Evolutionary conservation across 2,888 invertebrate species (phyloP), one percentile per base, ranked within the genome.

Genomic region (Xestia xanthographa): DNA sequence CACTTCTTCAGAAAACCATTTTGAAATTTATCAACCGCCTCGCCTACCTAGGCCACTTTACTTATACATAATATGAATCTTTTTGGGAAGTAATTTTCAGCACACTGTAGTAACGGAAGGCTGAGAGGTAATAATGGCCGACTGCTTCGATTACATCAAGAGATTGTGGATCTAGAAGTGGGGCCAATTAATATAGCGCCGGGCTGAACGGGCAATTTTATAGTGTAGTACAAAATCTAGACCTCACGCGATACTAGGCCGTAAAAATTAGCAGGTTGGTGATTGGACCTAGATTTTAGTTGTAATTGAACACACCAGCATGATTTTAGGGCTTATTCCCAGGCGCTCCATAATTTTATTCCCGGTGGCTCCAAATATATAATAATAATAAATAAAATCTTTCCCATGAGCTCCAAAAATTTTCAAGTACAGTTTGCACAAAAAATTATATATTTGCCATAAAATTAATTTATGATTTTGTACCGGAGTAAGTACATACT

Each of bases 221-320:
- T 65, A 72, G 60, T 45, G 65, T 9, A 66, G 38, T 29, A 63
- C 53, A 34, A 67, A 72, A 72, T 65, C 58, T 74, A 78, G 82
- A 74, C 71, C 60, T 48, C 86, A 83, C 85, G 83, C 78, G 74
- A 83, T 63, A 58, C 26, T 34, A 17, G 43, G 1, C 22, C 50
- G 22, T 20, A n/a, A 11, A 22, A 56, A 70, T 63, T 63, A 48
- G n/a, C 22, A 0, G 53, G 17, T 5, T 50, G 4, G 11, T 38
- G 26, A 38, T n/a, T 14, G 14, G 58, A 26, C 41, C 63, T 65
- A 58, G 11, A 20, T 73, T 66, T 26, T 41, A n/a, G n/a, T 63
- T 26, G n/a, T 6, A n/a, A n/a, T n/a, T n/a, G n/a, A n/a, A n/a
- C n/a, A n/a, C n/a, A n/a, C n/a, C n/a, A n/a, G n/a, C n/a, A n/a